These are phyloP conservation scores for Coelopa pilipes DNA, from an alignment of 2,888 invertebrate species.

Conservation along the genomic window DNA sequence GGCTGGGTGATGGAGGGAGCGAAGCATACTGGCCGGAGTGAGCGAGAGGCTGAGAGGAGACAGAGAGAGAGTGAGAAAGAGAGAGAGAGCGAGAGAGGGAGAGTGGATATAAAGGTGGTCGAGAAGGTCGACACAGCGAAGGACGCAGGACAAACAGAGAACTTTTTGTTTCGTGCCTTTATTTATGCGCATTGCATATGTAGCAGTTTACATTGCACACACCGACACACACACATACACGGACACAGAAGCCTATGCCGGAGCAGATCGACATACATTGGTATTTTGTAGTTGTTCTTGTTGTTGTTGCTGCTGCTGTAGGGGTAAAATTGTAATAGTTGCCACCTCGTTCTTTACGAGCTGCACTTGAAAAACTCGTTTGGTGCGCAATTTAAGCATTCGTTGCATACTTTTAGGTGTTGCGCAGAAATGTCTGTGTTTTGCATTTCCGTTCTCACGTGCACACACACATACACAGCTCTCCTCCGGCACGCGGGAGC, in stretches of 20 bases:
- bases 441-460: neutral
- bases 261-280: neutral
- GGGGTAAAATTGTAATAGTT: constrained; percentile 29
- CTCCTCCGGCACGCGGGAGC: neutral
- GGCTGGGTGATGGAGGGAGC: too few species aligned
- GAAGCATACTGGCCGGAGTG: too few species aligned
- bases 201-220: neutral
- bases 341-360: constrained; percentile 22
- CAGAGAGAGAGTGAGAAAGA: too few species aligned
- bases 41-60: too few species aligned
- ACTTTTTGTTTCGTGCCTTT: too few species aligned
- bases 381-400: constrained; percentile 29
- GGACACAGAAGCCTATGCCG: neutral
- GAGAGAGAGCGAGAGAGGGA: too few species aligned
- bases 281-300: neutral
- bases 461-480: too few species aligned
- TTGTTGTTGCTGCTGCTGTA: constrained; percentile 31
- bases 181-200: neutral
- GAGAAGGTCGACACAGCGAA: too few species aligned
- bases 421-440: constrained; percentile 25
- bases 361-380: constrained; percentile 29
- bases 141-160: too few species aligned
- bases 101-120: too few species aligned
- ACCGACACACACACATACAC: neutral
- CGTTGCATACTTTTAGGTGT: constrained; percentile 35